Percentiles rank a stretch among this genome's conserved stretches.
These are phyloP conservation scores for Lasioglossum malachurum DNA, from an alignment of 2,888 invertebrate genomes.

Conservation along the genomic window DNA sequence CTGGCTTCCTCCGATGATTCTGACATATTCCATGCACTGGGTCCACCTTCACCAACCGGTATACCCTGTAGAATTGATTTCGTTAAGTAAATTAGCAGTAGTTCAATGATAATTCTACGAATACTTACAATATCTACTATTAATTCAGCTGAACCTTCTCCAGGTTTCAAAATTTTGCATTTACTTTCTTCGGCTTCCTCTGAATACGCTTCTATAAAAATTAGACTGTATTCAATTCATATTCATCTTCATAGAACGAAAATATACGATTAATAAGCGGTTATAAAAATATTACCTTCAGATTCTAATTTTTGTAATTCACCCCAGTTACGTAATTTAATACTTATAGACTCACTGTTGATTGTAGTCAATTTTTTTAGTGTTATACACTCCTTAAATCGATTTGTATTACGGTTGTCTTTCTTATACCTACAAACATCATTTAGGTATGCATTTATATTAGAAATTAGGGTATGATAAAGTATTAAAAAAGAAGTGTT, in stretches of 20 bases:
- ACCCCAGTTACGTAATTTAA: constrained; percentile 79
- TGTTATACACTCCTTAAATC: constrained; percentile 82
- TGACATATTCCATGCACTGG: constrained; percentile 78
- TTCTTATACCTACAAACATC: constrained; percentile 78
- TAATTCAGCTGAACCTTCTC: constrained; percentile 84
- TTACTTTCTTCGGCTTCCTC: constrained; percentile 65
- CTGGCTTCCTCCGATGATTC: constrained; percentile 76
- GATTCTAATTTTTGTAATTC: constrained; percentile 67
- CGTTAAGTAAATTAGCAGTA: background rate
- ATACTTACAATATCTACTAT: constrained; percentile 65
- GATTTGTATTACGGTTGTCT: constrained; percentile 64
- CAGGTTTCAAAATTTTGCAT: constrained; percentile 74
- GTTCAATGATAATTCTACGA: background rate
- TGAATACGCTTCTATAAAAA: constrained; percentile 57
- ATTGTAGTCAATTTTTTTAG: constrained; percentile 81
- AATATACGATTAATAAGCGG: background rate
- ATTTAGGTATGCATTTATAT: background rate
- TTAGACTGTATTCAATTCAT: constrained; percentile 5
- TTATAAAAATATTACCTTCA: constrained; percentile 64
- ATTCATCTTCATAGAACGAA: background rate
- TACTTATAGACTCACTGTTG: constrained; percentile 81
- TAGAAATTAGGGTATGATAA: background rate
- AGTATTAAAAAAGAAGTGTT: constrained; percentile 13
- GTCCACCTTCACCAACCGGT: constrained; percentile 78
- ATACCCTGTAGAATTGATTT: constrained; percentile 75